These are phyloP conservation scores for Silurus lanzhouensis DNA, from an alignment of 2,797 vertebrate species.

Conservation along the genomic window DNA sequence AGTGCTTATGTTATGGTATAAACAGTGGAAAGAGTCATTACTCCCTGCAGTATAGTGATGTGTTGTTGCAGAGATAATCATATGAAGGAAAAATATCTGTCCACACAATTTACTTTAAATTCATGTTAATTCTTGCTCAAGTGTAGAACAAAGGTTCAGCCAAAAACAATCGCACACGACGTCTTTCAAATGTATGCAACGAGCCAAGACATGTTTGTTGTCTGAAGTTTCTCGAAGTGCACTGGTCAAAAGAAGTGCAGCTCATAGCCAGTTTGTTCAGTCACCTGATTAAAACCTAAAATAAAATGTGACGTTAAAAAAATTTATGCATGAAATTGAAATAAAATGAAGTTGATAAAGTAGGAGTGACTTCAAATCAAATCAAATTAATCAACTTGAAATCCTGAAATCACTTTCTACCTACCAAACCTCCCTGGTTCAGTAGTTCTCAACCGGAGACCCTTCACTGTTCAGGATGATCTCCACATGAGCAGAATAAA, in stretches of 20 bases:
- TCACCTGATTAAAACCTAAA: not conserved
- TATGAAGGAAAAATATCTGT: not conserved
- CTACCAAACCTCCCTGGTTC: too few relatives aligned
- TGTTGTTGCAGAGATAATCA: not conserved
- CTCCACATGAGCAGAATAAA: too few relatives aligned
- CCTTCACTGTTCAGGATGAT: too few relatives aligned
- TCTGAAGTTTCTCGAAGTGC: not conserved
- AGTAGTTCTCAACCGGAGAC: too few relatives aligned
- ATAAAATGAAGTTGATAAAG: not conserved
- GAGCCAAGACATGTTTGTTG: not conserved
- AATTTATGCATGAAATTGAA: not conserved
- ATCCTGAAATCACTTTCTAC: too few relatives aligned
- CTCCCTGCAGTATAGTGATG: not conserved
- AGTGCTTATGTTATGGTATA: not conserved
- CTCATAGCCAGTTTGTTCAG: not conserved
- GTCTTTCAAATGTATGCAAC: not conserved
- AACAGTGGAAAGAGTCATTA: not conserved
- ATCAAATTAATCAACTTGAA: not conserved
- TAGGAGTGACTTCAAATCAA: not conserved
- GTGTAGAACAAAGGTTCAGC: slow-evolving; percentile 4
- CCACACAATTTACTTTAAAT: slow-evolving; percentile 7
- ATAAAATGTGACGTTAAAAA: not conserved
- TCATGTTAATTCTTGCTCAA: not conserved
- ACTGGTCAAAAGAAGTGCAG: not conserved
- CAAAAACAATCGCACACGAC: not conserved